phyloP scores from a whole-genome alignment of 2,888 invertebrate genomes.

The Apotomis turbidana region DNA sequence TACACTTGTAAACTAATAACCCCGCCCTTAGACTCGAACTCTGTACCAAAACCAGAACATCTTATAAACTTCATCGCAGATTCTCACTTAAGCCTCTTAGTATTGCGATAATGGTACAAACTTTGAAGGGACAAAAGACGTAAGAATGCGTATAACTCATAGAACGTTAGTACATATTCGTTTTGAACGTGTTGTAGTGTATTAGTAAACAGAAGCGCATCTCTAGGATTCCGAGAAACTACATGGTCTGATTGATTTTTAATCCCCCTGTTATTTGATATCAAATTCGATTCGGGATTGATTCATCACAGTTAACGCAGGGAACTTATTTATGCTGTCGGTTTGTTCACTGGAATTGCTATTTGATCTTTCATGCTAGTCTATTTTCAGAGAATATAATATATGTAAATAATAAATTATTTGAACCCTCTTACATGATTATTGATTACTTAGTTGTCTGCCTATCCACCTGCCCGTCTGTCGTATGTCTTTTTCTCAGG shows the following conservation, averaged over 20 bases:
- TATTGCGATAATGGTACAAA: neutral
- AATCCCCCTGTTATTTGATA: constrained; percentile 23
- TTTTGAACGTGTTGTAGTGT: constrained; percentile 45
- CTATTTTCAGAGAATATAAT: too few relatives aligned
- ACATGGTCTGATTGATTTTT: constrained; percentile 63
- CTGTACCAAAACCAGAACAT: neutral
- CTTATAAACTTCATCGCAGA: neutral
- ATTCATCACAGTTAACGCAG: constrained; percentile 18
- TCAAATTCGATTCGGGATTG: neutral
- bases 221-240: constrained; percentile 59
- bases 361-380: neutral
- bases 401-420: neutral
- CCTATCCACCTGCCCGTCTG: too few relatives aligned
- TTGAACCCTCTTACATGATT: too few relatives aligned
- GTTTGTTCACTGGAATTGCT: constrained; percentile 1
- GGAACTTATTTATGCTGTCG: neutral
- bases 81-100: neutral
- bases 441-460: too few relatives aligned
- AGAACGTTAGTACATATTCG: neutral
- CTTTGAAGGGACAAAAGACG: neutral
- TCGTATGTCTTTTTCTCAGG: too few relatives aligned
- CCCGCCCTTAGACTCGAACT: constrained; percentile 57
- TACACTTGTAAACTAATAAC: constrained; percentile 84
- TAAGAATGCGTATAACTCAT: neutral
- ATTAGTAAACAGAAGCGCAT: constrained; percentile 75